phyloP scores from a whole-genome alignment of 2,113 vertebrate genomes.

The human region GRCh38 chr2:8478501-8479000 shows the following conservation, averaged over 20 bases:
- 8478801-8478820: rapidly evolving
- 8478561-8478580: background rate
- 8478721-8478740: background rate
- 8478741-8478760: background rate
- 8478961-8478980: rapidly evolving
- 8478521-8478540: background rate
- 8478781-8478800: background rate
- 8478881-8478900: background rate
- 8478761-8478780: background rate
- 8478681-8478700: background rate
- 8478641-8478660: rapidly evolving
- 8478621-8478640: rapidly evolving
- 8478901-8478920: background rate
- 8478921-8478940: background rate
- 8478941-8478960: background rate
- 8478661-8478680: background rate
- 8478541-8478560: background rate
- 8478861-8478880: background rate
- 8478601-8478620: background rate
- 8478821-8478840: background rate
- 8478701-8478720: background rate
- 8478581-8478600: background rate
- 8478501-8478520: too few species aligned
- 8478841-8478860: background rate
- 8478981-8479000: rapidly evolving